phyloP scores from a whole-genome alignment of 2,888 invertebrate species.

The Protodeltote pygarga region DNA sequence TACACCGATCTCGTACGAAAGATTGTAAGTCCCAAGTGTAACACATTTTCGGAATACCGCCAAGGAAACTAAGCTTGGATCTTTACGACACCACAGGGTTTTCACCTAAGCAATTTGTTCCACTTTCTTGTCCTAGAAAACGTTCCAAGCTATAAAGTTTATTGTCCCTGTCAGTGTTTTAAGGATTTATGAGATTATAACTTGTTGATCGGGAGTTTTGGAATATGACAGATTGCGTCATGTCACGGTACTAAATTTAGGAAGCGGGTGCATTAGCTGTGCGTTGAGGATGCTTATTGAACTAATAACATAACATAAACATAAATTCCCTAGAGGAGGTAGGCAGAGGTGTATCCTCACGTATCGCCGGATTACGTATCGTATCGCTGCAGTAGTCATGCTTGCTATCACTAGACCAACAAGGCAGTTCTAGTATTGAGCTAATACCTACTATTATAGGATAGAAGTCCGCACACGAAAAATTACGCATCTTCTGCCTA shows the following conservation, averaged over 20 bases:
- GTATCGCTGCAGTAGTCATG: no score
- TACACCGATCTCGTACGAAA: constrained; percentile 34
- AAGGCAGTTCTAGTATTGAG: no score
- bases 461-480: no score
- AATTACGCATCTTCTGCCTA: no score
- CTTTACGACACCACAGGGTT: constrained; percentile 72
- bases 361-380: no score
- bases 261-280: constrained; percentile 19
- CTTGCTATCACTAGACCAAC: no score
- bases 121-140: constrained; percentile 61
- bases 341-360: no score
- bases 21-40: constrained; percentile 53
- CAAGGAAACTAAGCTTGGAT: constrained; percentile 64
- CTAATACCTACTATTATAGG: no score
- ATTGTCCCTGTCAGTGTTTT: constrained; percentile 54
- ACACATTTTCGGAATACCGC: constrained; percentile 64
- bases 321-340: no score
- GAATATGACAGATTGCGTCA: constrained; percentile 52
- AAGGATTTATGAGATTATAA: constrained; percentile 55
- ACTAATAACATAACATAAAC: no score
- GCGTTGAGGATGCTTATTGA: constrained; percentile 16
- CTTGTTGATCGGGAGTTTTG: constrained; percentile 49
- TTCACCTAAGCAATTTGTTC: constrained; percentile 69
- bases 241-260: constrained; percentile 36
- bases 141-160: constrained; percentile 58